phyloP scores from a whole-genome alignment of 1,140 invertebrate genomes.

The Trichomalopsis sarcophagae region DNA sequence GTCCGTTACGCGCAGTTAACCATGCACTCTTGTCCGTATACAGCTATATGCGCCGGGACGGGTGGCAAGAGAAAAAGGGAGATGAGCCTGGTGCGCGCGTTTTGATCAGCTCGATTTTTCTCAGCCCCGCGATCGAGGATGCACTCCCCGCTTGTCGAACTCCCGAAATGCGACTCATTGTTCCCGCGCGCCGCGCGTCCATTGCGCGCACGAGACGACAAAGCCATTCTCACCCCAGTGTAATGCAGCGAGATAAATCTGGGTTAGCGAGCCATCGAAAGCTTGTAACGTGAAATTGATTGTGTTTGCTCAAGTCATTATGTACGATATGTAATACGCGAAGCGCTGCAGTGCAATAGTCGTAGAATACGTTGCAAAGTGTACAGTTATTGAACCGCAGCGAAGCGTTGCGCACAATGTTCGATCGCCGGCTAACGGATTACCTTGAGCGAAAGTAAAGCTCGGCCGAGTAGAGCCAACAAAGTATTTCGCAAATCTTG shows the following conservation, averaged over 20 bases:
- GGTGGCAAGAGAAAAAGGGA: not conserved
- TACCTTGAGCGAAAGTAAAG: too few relatives aligned
- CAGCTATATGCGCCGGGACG: too few relatives aligned
- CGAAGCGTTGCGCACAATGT: too few relatives aligned
- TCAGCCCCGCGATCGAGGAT: not conserved
- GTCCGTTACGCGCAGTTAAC: constrained; percentile 2
- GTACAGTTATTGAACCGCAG: too few relatives aligned
- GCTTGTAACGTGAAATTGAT: not conserved
- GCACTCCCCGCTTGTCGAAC: not conserved
- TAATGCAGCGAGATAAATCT: not conserved
- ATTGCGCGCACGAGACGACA: not conserved
- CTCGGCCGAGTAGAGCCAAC: too few relatives aligned
- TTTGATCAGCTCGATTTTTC: constrained; percentile 1
- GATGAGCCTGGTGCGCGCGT: too few relatives aligned
- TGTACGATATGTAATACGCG: too few relatives aligned
- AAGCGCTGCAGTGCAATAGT: too few relatives aligned
- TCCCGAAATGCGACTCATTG: constrained; percentile 41
- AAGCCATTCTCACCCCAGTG: constrained; percentile 16
- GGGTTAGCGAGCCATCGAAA: not conserved
- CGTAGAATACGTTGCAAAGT: too few relatives aligned
- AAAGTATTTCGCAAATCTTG: too few relatives aligned
- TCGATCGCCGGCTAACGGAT: too few relatives aligned
- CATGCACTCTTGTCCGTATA: not conserved
- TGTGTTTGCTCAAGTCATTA: not conserved
- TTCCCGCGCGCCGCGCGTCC: constrained; percentile 23